Conservation (phyloP, 2,888 invertebrate genomes). For the Morpho achilles region DNA sequence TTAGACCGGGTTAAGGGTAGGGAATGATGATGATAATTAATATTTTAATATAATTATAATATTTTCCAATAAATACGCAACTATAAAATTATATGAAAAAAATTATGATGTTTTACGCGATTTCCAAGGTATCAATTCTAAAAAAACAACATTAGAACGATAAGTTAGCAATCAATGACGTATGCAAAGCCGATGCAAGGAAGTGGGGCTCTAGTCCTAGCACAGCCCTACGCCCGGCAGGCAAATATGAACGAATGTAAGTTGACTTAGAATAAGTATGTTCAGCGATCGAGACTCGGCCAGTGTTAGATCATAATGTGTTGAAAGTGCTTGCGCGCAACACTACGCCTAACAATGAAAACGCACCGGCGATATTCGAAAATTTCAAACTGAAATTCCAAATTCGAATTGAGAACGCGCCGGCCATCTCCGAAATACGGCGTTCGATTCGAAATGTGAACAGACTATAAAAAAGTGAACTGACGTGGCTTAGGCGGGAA, state of each 20-base stretch:
- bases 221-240: constrained; percentile 75
- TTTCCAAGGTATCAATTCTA: constrained; percentile 17
- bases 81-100: no score
- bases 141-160: constrained; percentile 16
- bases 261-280: constrained; percentile 80
- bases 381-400: constrained; percentile 35
- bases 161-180: constrained; percentile 15
- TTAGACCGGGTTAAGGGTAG: no score
- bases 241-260: constrained; percentile 80
- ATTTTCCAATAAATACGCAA: no score
- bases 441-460: constrained; percentile 44
- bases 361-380: constrained; percentile 45
- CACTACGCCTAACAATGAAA: constrained; percentile 64
- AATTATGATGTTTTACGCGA: not conserved
- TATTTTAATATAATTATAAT: no score
- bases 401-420: constrained; percentile 36
- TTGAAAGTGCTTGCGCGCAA: constrained; percentile 76
- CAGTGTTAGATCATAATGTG: constrained; percentile 80
- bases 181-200: constrained; percentile 24
- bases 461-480: constrained; percentile 18
- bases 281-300: constrained; percentile 76
- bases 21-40: no score
- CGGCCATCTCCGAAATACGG: constrained; percentile 28
- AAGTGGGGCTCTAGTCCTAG: constrained; percentile 47
- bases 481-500: constrained; percentile 22